Evolutionary conservation across 2,888 invertebrate genomes (phyloP), one percentile per base, ranked within the genome.

Genomic region (Scaptomyza caliginosa): DNA sequence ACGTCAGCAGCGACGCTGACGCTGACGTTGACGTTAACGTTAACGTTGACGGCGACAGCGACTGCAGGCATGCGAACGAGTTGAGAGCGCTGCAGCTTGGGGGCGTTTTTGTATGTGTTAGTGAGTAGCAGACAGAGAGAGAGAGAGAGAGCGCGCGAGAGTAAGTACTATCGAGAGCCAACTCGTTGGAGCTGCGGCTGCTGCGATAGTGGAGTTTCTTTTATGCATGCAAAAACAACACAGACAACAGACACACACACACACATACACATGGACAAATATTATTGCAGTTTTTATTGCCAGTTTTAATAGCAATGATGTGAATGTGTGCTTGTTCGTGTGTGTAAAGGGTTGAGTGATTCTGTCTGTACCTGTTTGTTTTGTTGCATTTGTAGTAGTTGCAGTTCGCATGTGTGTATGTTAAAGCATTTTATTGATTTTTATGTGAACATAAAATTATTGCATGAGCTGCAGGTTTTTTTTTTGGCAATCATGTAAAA

Each of bases 401-500:
- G 70, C 55, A 59, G 30, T n/a, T n/a, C 62, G 30, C 50, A 17
- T 62, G 28, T 39, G 38, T 23, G 52, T 55, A 45, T 54, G 45
- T 36, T 42, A 36, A 19, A 63, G 65, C 59, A 54, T 68, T 69
- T 84, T 81, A 81, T 81, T 78, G 80, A 80, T 82, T 85, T 84
- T 71, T 65, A 48, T 66, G 62, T 30, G 58, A 17, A 46, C 36
- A 50, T 55, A 74, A 66, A 75, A 58, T 28, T 38, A 50, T 75
- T 39, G 59, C 67, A 75, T 67, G 74, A 59, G 59, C 54, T 67
- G 66, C 38, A 49, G 51, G n/a, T 13, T n/a, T 32, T 21, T 21
- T 56, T 74, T 56, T 74, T 50, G 64, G 48, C 58, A 63, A 55
- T 54, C 54, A n/a, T 34, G 30, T 55, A 63, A 38, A 48, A 4